phyloP scores from a whole-genome alignment of 2,888 invertebrate genomes.

The Pandemis cinnamomeana region DNA sequence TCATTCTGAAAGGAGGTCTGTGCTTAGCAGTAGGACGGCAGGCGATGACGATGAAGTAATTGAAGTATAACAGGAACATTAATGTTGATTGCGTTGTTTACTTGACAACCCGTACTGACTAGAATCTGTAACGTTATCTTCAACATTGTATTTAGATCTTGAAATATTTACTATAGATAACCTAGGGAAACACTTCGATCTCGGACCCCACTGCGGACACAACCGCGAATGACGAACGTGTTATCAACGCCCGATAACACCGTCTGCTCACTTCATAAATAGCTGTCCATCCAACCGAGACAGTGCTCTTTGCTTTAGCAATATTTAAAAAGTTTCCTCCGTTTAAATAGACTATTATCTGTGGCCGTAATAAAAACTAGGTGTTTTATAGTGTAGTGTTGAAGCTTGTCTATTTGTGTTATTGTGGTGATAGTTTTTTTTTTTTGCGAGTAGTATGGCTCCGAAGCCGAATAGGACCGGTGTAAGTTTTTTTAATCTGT shows the following conservation, averaged over 20 bases:
- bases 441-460: conserved; percentile 58
- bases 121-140: not conserved
- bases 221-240: conserved; percentile 70
- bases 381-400: conserved; percentile 37
- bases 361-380: conserved; percentile 21
- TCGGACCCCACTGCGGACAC: conserved; percentile 44
- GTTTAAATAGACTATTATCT: conserved; percentile 18
- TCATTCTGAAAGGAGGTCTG: no score
- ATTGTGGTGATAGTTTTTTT: conserved; percentile 65
- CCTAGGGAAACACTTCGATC: conserved; percentile 39
- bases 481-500: conserved; percentile 46
- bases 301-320: conserved; percentile 52
- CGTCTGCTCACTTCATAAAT: conserved; percentile 67
- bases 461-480: conserved; percentile 65
- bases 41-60: no score
- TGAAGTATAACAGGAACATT: not conserved
- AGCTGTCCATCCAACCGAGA: conserved; percentile 58
- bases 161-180: conserved; percentile 28
- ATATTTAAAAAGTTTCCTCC: conserved; percentile 31
- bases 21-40: no score
- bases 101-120: not conserved
- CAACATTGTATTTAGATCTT: conserved; percentile 27
- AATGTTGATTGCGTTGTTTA: not conserved
- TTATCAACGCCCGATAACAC: conserved; percentile 76
- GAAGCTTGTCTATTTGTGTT: conserved; percentile 44